Evolutionary conservation across 2,888 invertebrate species (phyloP).

Genomic region (Eucriotettix oculatus): DNA sequence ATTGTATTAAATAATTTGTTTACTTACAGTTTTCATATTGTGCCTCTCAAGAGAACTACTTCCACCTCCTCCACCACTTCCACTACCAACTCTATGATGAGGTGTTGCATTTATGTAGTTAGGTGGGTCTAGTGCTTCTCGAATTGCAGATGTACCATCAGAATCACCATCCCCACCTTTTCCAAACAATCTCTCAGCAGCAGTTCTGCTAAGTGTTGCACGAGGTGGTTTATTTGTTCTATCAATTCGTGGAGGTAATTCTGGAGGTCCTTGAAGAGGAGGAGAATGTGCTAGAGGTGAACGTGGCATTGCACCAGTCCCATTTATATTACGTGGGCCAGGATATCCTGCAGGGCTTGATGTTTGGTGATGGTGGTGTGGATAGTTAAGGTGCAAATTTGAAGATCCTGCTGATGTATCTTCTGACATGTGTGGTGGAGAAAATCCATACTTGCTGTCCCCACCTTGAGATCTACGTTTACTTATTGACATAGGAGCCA

Average conservation of each 20-base stretch:
- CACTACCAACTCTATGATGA: constrained; percentile 20
- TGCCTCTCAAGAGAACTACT: constrained; percentile 27
- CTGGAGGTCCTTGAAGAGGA: constrained; percentile 34
- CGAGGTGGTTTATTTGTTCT: constrained; percentile 54
- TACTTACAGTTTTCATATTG: constrained; percentile 23
- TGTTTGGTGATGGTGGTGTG: constrained; percentile 6
- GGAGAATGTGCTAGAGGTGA: constrained; percentile 15
- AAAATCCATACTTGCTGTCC: constrained; percentile 48
- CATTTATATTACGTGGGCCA: neutral
- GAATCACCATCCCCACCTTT: constrained; percentile 33
- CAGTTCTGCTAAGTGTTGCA: constrained; percentile 25
- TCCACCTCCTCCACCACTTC: constrained; percentile 20
- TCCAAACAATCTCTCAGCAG: constrained; percentile 29
- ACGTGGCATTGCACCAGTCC: constrained; percentile 5
- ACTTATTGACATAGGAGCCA: constrained; percentile 16
- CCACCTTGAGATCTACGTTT: constrained; percentile 27
- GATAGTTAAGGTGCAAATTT: constrained; percentile 10
- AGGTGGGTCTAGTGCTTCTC: constrained; percentile 18
- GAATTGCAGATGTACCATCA: neutral
- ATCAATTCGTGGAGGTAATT: constrained; percentile 71
- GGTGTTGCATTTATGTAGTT: constrained; percentile 34
- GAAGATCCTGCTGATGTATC: constrained; percentile 9
- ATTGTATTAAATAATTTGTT: neutral
- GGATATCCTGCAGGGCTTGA: constrained; percentile 2
- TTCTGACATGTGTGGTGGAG: constrained; percentile 18